A percentile compares a stretch with the other conserved stretches of the same genome.
These are phyloP conservation scores for Acrocephalus scirpaceus DNA, from an alignment of 2,797 vertebrate species.

Conservation along the genomic window DNA sequence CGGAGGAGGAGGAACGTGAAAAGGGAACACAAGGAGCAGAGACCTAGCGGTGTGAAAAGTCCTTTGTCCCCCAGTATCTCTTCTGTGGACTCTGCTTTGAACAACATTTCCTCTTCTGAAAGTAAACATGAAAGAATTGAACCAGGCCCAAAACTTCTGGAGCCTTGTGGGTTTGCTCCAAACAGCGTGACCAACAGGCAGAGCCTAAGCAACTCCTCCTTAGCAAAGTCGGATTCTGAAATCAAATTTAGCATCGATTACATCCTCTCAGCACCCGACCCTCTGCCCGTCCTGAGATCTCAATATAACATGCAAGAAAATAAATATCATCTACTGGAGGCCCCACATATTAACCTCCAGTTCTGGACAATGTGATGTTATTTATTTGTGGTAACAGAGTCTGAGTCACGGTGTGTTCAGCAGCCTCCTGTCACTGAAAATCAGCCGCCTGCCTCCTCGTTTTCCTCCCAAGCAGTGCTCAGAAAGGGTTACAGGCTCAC, in stretches of 20 bases:
- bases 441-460: not conserved
- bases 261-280: conserved; percentile 93
- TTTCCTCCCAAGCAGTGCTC: not conserved
- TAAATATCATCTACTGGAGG: conserved; percentile 79
- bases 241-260: conserved; percentile 99
- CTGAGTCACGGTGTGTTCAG: not conserved
- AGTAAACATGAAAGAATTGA: conserved; percentile 51
- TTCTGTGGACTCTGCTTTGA: conserved; percentile 62
- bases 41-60: conserved; percentile 49
- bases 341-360: conserved; percentile 84
- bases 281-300: conserved; percentile 80
- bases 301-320: conserved; percentile 71
- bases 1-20: conserved; percentile 87
- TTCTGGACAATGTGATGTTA: conserved; percentile 87
- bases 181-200: conserved; percentile 69
- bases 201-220: conserved; percentile 56
- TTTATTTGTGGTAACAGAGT: not conserved
- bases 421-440: not conserved
- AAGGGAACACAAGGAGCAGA: conserved; percentile 82
- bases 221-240: conserved; percentile 85
- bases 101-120: conserved; percentile 59
- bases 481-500: not conserved
- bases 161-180: conserved; percentile 78
- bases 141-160: conserved; percentile 43
- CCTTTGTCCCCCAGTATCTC: not conserved